A percentile compares a stretch with the other conserved stretches of the same genome.
Evolutionary conservation across 2,888 invertebrate genomes (phyloP).

Genomic region (Uloborus plumipes): DNA sequence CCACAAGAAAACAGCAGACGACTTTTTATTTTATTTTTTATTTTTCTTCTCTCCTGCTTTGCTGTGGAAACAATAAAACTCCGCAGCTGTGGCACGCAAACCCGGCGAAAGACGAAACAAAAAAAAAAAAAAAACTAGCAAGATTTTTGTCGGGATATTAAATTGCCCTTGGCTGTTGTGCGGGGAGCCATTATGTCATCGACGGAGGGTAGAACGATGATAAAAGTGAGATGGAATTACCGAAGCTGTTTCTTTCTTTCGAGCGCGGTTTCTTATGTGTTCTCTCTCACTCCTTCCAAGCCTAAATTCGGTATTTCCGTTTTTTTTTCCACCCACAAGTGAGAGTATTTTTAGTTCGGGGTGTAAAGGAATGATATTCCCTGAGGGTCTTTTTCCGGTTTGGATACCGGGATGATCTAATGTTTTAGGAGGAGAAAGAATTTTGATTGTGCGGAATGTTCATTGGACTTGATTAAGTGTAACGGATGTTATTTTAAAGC

Average conservation of each 20-base stretch:
- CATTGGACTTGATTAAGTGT: too few species aligned
- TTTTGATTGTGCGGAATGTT: too few species aligned
- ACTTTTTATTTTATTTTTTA: too few species aligned
- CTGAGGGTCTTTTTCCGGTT: too few species aligned
- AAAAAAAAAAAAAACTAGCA: not conserved
- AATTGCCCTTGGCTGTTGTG: conserved; percentile 37
- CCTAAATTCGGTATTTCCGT: conserved; percentile 34
- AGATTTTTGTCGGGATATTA: conserved; percentile 12
- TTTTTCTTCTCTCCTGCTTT: not conserved
- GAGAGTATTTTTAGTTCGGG: not conserved
- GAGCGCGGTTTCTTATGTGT: not conserved
- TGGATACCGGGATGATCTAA: too few species aligned
- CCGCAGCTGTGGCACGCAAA: not conserved
- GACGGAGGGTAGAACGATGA: not conserved
- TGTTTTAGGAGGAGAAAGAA: too few species aligned
- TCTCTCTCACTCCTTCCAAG: not conserved
- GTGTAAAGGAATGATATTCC: too few species aligned
- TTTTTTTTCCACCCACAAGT: not conserved
- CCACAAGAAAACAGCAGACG: too few species aligned
- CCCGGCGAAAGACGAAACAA: not conserved
- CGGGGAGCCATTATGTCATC: conserved; percentile 20
- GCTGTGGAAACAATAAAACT: not conserved
- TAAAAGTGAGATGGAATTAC: conserved; percentile 14
- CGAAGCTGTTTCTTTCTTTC: conserved; percentile 2
- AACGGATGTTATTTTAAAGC: too few species aligned